phyloP scores from a whole-genome alignment of 1,140 invertebrate species.

The Neodiprion pinetum region DNA sequence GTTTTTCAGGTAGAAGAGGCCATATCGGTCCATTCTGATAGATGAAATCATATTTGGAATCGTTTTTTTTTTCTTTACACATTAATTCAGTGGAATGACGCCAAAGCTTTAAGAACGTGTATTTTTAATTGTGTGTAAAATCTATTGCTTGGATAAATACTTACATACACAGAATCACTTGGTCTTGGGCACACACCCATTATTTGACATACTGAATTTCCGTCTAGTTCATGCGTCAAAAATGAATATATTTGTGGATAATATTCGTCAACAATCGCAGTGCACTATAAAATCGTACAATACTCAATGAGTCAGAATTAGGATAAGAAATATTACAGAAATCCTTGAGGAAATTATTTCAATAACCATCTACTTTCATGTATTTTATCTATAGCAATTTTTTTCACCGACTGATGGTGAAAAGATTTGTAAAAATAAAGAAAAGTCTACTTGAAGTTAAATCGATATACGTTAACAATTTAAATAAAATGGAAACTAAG shows the following conservation, averaged over 20 bases:
- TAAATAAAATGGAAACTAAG: background rate
- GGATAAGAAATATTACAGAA: slow-evolving; percentile 4
- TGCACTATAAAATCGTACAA: slow-evolving; percentile 52
- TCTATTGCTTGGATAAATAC: slow-evolving; percentile 21
- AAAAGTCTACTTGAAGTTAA: no score
- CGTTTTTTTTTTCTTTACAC: background rate
- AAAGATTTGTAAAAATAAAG: no score
- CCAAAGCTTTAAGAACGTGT: background rate
- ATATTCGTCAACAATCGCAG: slow-evolving; percentile 77
- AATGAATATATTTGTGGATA: slow-evolving; percentile 76
- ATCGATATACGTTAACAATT: background rate
- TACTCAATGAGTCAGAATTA: slow-evolving; percentile 12
- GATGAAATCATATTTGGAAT: slow-evolving; percentile 21
- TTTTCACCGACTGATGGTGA: background rate
- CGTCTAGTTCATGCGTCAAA: slow-evolving; percentile 73
- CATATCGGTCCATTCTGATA: slow-evolving; percentile 59
- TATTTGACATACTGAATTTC: slow-evolving; percentile 72
- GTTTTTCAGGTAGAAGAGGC: slow-evolving; percentile 61
- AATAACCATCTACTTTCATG: no score
- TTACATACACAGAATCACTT: slow-evolving; percentile 37
- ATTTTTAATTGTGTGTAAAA: background rate
- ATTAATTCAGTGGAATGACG: background rate
- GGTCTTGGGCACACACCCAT: slow-evolving; percentile 72
- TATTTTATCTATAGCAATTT: no score
- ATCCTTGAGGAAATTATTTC: no score